Evolutionary conservation across 2,797 vertebrate species (phyloP).

Genomic region (Macropus fuliginosus): DNA sequence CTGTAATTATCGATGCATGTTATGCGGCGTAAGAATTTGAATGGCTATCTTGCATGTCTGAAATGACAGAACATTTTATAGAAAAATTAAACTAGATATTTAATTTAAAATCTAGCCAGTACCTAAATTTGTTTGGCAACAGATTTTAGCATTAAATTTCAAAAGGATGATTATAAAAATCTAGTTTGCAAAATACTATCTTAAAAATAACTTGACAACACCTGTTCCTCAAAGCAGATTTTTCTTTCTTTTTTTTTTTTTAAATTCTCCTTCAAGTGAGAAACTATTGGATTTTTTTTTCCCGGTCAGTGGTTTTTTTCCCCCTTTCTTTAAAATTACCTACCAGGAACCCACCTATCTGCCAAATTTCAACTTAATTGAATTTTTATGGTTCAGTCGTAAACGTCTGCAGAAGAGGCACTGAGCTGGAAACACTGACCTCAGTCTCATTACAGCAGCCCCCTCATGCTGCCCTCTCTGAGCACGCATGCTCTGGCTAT

Average conservation of each 20-base stretch:
- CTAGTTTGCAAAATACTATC: slow-evolving; percentile 77
- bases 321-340: slow-evolving; percentile 77
- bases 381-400: slow-evolving; percentile 84
- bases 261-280: slow-evolving; percentile 76
- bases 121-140: slow-evolving; percentile 65
- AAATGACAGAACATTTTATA: slow-evolving; percentile 55
- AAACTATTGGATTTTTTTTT: slow-evolving; percentile 55
- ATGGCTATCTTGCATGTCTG: slow-evolving; percentile 16
- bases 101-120: slow-evolving; percentile 7
- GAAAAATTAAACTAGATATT: slow-evolving; percentile 38
- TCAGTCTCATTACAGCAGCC: slow-evolving; percentile 85
- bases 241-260: background rate
- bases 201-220: slow-evolving; percentile 76
- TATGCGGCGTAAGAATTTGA: background rate
- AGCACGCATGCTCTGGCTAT: slow-evolving; percentile 73
- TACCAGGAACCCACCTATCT: slow-evolving; percentile 82
- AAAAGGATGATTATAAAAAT: slow-evolving; percentile 78
- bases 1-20: background rate
- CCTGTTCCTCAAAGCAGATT: slow-evolving; percentile 61
- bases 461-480: slow-evolving; percentile 83
- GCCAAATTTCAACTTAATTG: slow-evolving; percentile 85
- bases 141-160: slow-evolving; percentile 69
- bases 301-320: slow-evolving; percentile 46
- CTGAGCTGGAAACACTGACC: slow-evolving; percentile 87
- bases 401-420: slow-evolving; percentile 82